Evolutionary conservation across 1,140 invertebrate genomes (phyloP).

Genomic region (Cydia strobilella): DNA sequence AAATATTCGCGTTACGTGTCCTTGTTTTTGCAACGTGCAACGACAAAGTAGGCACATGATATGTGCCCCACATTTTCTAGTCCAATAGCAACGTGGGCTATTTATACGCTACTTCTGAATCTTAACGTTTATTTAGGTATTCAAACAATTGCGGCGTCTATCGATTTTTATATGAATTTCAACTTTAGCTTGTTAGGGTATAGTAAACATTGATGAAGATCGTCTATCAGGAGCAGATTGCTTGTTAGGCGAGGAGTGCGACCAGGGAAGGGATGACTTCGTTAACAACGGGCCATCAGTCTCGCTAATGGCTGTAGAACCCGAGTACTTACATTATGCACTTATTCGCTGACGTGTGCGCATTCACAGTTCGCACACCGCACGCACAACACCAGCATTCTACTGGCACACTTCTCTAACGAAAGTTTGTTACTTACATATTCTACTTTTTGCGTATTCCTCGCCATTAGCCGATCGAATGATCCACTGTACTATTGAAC

Average conservation of each 20-base stretch:
- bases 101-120: slow-evolving; percentile 8
- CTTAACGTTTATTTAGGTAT: background rate
- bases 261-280: slow-evolving; percentile 34
- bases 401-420: slow-evolving; percentile 62
- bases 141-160: background rate
- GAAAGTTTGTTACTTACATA: slow-evolving; percentile 61
- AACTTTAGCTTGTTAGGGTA: background rate
- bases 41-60: background rate
- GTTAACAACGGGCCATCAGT: slow-evolving; percentile 43
- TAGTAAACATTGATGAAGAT: background rate
- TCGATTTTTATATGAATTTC: background rate
- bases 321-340: slow-evolving; percentile 49
- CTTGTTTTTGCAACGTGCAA: slow-evolving; percentile 23
- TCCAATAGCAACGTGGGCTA: background rate
- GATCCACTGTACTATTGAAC: slow-evolving; percentile 51
- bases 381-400: slow-evolving; percentile 52
- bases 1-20: slow-evolving; percentile 27
- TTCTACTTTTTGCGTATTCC: slow-evolving; percentile 63
- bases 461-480: slow-evolving; percentile 47
- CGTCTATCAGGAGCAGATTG: background rate
- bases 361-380: slow-evolving; percentile 32
- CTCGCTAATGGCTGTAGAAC: slow-evolving; percentile 48
- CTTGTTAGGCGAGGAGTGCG: background rate
- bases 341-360: slow-evolving; percentile 50
- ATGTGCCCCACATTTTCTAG: slow-evolving; percentile 11